Conservation (phyloP, 30 jellyfish, hydroid and myxozoan species). For the Hydractinia symbiolongicarpus region DNA sequence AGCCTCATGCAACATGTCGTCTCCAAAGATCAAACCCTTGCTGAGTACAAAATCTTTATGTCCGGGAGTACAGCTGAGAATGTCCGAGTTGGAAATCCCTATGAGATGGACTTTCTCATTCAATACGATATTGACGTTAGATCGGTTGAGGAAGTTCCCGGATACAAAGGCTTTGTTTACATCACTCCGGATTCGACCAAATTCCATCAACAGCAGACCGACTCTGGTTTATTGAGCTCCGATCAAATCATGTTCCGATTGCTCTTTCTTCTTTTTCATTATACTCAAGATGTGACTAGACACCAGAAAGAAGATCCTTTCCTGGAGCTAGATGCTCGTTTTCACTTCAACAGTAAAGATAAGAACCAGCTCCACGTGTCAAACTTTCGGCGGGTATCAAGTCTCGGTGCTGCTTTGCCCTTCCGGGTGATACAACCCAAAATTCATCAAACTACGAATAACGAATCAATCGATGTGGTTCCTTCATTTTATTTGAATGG, state of each 20-base stretch:
- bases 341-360: neutral
- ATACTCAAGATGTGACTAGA: neutral
- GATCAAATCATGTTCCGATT: neutral
- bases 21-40: neutral
- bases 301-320: neutral
- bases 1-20: neutral
- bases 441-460: neutral
- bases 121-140: slow-evolving; percentile 6
- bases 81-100: slow-evolving; percentile 22
- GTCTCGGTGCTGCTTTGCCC: slow-evolving; percentile 15
- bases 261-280: neutral
- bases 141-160: neutral
- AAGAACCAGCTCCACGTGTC: neutral
- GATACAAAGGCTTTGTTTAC: neutral
- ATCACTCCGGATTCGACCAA: neutral
- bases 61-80: slow-evolving; percentile 7
- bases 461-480: slow-evolving; percentile 6
- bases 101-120: slow-evolving; percentile 8
- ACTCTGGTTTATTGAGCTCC: slow-evolving; percentile 3
- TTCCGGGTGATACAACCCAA: neutral
- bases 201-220: neutral
- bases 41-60: neutral
- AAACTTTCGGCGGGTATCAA: slow-evolving; percentile 10
- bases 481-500: neutral
- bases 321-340: too few species aligned